phyloP scores from a whole-genome alignment of 1,140 invertebrate genomes.

The Nasonia longicornis region DNA sequence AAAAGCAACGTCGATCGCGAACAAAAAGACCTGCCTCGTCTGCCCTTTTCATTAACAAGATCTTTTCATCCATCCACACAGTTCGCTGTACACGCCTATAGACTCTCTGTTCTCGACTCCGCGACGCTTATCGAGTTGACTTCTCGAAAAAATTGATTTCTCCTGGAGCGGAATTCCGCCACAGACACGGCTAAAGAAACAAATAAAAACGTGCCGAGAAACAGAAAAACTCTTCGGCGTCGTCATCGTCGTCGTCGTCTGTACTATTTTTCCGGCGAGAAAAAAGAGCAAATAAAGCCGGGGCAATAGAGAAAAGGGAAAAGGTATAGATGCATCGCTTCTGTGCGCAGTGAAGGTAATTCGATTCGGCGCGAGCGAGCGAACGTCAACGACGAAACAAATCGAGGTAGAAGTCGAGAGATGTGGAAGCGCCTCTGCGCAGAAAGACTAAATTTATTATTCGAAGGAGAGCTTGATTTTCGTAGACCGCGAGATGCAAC shows the following conservation, averaged over 20 bases:
- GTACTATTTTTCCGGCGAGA: background rate
- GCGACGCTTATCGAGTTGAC: constrained; percentile 40
- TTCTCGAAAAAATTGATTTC: constrained; percentile 45
- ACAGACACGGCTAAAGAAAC: constrained; percentile 5
- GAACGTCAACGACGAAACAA: constrained; percentile 34
- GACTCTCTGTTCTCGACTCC: background rate
- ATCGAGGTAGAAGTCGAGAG: constrained; percentile 32
- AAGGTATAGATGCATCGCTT: background rate
- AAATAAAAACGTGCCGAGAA: constrained; percentile 21
- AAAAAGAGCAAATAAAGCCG: constrained; percentile 32
- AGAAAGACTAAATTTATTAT: constrained; percentile 31
- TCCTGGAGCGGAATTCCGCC: constrained; percentile 39
- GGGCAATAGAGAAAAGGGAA: background rate
- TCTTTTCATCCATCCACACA: background rate
- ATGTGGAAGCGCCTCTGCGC: background rate
- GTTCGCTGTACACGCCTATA: background rate
- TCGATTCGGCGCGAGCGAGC: constrained; percentile 38
- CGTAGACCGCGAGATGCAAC: background rate
- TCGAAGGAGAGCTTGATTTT: background rate
- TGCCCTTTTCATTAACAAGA: constrained; percentile 34
- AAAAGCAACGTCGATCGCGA: background rate
- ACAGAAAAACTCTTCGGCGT: constrained; percentile 10
- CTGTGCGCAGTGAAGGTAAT: constrained; percentile 22
- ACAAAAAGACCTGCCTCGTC: background rate
- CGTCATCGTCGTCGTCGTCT: background rate